Base-by-base conservation (phyloP, 2,113 vertebrate genomes). In the Protomyctophum bolini region DNA sequence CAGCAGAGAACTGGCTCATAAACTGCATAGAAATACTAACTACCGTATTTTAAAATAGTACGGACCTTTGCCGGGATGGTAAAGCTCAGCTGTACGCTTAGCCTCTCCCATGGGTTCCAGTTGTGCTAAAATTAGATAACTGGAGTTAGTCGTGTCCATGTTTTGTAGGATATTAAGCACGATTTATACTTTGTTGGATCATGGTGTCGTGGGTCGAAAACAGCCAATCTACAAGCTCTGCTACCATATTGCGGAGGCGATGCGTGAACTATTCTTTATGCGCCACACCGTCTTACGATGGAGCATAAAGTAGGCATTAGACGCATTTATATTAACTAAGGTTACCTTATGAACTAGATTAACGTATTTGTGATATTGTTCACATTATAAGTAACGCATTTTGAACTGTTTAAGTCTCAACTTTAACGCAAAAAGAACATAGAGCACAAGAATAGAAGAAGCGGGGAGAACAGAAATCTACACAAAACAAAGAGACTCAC, bases 41-140 rank as follows among this genome's bases (percentile, higher is more conserved):
- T 11, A 21, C 21, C 21, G 21, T 21, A 15, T 48, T 47, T 8
- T 6, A 41, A 57, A 51, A 10, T 21, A 0, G 2, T 49, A 56
- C 92, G 83, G 2, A 98, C 97, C 96, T 98, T 95, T 96, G 6
- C 93, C 95, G 56, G 96, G 93, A 3, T 96, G 88, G 83, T 95
- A 96, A 68, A 98, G 93, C 70, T 98, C 95, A 63, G 97, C 96
- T 5, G 95, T 95, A 88, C 96, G 96, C 83, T 94, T 95, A 58
- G 95, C 93, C 90, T 98, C 96, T 76, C 95, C 95, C 86, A 94
- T 91, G 4, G 95, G 94, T 70, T 97, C 95, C 82, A 95, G 91
- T 10, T 93, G 89, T 83, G 96, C 96, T 97, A 88, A 86, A 93
- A 87, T 49, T 71, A 81, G 76, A 87, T 67, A 62, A 63, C 54